phyloP scores from a whole-genome alignment of 2,113 vertebrate genomes.

The Prunella fulvescens region DNA sequence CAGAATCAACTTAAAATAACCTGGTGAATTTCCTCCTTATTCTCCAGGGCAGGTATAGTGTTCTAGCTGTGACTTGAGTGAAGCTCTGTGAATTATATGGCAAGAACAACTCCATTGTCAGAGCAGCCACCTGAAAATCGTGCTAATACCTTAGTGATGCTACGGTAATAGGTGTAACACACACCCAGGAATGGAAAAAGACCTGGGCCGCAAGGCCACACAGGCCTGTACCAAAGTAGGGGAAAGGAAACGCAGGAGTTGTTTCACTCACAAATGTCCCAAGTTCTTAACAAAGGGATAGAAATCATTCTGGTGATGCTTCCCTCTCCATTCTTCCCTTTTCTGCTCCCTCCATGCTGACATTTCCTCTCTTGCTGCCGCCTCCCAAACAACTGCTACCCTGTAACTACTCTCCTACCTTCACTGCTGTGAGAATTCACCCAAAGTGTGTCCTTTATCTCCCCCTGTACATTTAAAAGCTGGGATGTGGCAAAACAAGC shows the following conservation, averaged over 20 bases:
- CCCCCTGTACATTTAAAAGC: not conserved
- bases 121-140: not conserved
- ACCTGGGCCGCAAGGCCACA: not conserved
- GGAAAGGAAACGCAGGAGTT: not conserved
- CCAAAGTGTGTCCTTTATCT: not conserved
- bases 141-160: not conserved
- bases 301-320: not conserved
- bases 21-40: not conserved
- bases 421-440: not conserved
- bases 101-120: not conserved
- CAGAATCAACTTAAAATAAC: conserved; percentile 26
- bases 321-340: not conserved
- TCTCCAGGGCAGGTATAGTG: not conserved
- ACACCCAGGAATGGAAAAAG: not conserved
- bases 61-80: not conserved
- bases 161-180: not conserved
- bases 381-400: not conserved
- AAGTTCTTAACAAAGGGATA: not conserved
- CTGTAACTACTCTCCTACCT: not conserved
- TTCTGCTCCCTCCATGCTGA: not conserved
- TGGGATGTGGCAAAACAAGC: not conserved
- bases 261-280: not conserved
- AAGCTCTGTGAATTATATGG: not conserved
- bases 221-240: not conserved
- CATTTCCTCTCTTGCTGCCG: not conserved